Evolutionary conservation across 2,888 invertebrate genomes (phyloP).

Genomic region (Eristalis pertinax): DNA sequence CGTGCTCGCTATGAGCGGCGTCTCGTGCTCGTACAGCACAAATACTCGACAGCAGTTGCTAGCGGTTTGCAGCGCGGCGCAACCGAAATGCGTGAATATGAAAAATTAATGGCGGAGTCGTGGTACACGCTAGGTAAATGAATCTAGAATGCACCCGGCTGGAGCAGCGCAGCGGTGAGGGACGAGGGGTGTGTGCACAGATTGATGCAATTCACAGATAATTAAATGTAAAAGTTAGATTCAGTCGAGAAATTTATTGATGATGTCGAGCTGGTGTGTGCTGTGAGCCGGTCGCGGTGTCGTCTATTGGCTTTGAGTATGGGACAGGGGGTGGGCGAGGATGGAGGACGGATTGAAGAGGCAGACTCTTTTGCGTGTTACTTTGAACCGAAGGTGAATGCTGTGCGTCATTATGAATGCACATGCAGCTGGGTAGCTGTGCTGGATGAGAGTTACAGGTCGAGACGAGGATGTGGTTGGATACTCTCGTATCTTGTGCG

Average conservation of each 20-base stretch:
- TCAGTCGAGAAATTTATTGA: constrained; percentile 71
- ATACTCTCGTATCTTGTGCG: constrained; percentile 18
- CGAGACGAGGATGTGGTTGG: constrained; percentile 20
- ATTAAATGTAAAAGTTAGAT: constrained; percentile 73
- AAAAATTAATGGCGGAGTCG: constrained; percentile 70
- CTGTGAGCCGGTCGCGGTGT: neutral
- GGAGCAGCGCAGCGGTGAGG: neutral
- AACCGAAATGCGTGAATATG: constrained; percentile 71
- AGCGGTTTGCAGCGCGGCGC: constrained; percentile 11
- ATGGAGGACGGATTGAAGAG: neutral
- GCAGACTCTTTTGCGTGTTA: constrained; percentile 67
- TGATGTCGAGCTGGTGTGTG: constrained; percentile 60
- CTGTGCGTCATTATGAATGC: constrained; percentile 65
- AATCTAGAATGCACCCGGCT: constrained; percentile 58
- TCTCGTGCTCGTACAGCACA: constrained; percentile 1
- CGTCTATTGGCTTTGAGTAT: neutral
- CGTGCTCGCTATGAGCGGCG: neutral
- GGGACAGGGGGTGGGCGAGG: neutral
- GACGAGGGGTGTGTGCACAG: constrained; percentile 2
- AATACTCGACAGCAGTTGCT: neutral
- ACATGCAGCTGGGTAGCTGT: constrained; percentile 24
- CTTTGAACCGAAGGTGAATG: constrained; percentile 70
- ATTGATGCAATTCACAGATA: constrained; percentile 73
- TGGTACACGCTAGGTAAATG: constrained; percentile 70
- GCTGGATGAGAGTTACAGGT: constrained; percentile 17